Conservation (phyloP, 2,113 vertebrate species). For the Heterotilapia buettikoferi region DNA sequence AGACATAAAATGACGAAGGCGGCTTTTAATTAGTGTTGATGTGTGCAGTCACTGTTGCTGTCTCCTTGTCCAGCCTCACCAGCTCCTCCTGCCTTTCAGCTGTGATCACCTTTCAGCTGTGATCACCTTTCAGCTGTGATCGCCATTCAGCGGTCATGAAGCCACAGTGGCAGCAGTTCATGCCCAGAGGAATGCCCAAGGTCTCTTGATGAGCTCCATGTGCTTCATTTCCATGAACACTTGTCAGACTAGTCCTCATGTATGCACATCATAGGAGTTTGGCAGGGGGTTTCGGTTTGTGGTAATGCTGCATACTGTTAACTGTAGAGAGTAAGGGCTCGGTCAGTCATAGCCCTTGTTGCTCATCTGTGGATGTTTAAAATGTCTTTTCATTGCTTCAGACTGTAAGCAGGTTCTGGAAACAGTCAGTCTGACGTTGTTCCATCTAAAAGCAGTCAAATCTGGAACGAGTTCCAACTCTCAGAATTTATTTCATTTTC, state of each 20-base stretch:
- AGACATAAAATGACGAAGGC: not conserved
- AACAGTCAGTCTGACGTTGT: not conserved
- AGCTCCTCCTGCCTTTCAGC: not conserved
- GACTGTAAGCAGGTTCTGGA: not conserved
- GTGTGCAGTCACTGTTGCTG: not conserved
- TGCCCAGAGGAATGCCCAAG: not conserved
- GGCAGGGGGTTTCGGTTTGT: not conserved
- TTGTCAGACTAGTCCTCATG: not conserved
- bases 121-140: not conserved
- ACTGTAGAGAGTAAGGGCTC: not conserved
- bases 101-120: not conserved
- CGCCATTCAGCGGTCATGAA: not conserved
- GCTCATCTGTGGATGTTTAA: not conserved
- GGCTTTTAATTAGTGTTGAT: not conserved
- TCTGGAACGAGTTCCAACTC: not conserved
- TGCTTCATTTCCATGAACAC: not conserved
- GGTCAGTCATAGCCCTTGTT: not conserved
- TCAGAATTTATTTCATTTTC: not conserved
- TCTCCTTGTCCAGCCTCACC: not conserved
- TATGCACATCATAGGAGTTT: not conserved
- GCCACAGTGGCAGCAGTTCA: not conserved
- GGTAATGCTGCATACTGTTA: not conserved
- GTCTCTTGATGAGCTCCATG: not conserved
- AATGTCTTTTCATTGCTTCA: not conserved
- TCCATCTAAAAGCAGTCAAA: not conserved